Percentiles rank a stretch among this genome's conserved stretches.
These are phyloP conservation scores for Phylloscopus trochilus DNA, from an alignment of 2,113 vertebrate genomes.

Conservation along the genomic window DNA sequence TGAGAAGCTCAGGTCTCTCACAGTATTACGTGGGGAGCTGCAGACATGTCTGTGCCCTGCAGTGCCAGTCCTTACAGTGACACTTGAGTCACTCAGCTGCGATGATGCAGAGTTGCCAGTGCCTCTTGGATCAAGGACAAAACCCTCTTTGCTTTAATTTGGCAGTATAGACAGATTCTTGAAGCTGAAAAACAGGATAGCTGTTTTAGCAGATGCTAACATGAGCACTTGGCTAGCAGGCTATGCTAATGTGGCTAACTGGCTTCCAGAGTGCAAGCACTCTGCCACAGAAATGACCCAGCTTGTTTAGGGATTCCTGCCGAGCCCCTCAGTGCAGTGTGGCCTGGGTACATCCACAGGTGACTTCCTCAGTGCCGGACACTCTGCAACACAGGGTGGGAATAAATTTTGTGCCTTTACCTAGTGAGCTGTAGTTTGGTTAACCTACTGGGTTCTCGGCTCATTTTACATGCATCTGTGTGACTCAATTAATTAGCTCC, in stretches of 20 bases:
- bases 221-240: not conserved
- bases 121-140: not conserved
- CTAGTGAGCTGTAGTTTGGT: not conserved
- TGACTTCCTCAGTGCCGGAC: not conserved
- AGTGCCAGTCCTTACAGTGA: not conserved
- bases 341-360: fast-evolving
- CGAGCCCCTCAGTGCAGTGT: not conserved
- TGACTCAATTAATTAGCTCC: not conserved
- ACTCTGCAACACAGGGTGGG: not conserved
- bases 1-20: not conserved
- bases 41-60: not conserved
- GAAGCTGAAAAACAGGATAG: not conserved
- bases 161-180: not conserved
- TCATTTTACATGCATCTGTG: not conserved
- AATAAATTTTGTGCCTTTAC: not conserved
- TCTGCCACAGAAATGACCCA: not conserved
- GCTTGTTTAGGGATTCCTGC: not conserved
- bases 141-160: constrained; percentile 1
- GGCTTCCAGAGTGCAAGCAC: not conserved
- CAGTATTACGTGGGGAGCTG: not conserved
- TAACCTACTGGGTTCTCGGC: not conserved
- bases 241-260: not conserved
- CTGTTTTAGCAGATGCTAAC: not conserved
- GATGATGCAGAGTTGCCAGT: not conserved
- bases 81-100: not conserved